phyloP scores from a whole-genome alignment of 2,888 invertebrate genomes.

The Lepidocyrtinus sp. region DNA sequence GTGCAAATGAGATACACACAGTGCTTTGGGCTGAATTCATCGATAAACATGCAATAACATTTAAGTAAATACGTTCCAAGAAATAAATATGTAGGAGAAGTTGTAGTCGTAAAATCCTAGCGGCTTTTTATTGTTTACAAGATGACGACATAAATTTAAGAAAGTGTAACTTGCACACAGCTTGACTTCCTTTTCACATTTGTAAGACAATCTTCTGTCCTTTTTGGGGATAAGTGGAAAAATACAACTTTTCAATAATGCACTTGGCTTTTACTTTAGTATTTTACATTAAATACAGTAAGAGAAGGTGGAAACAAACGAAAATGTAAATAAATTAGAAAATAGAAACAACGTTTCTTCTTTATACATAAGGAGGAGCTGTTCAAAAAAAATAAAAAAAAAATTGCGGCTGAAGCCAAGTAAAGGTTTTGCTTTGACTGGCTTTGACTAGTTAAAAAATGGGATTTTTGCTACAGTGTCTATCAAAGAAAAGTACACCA shows the following conservation, averaged over 20 bases:
- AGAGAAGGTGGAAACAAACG: not conserved
- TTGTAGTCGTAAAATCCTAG: no score
- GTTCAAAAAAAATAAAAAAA: no score
- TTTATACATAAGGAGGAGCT: no score
- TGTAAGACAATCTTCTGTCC: not conserved
- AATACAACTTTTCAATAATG: not conserved
- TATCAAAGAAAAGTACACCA: no score
- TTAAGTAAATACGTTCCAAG: not conserved
- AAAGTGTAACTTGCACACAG: not conserved
- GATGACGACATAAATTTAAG: not conserved
- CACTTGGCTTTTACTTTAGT: not conserved
- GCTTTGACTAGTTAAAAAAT: no score
- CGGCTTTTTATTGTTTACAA: not conserved
- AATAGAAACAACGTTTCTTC: not conserved
- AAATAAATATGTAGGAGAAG: no score
- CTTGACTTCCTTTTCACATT: not conserved
- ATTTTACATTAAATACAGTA: no score
- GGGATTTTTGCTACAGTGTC: no score
- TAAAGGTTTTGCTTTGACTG: no score
- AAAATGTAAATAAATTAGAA: not conserved
- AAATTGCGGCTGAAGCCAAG: no score
- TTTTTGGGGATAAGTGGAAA: not conserved
- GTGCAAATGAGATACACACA: not conserved
- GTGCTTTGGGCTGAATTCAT: not conserved
- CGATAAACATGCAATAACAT: not conserved